Conservation (phyloP, 2,797 vertebrate genomes). For the Kryptolebias ocellatus region DNA sequence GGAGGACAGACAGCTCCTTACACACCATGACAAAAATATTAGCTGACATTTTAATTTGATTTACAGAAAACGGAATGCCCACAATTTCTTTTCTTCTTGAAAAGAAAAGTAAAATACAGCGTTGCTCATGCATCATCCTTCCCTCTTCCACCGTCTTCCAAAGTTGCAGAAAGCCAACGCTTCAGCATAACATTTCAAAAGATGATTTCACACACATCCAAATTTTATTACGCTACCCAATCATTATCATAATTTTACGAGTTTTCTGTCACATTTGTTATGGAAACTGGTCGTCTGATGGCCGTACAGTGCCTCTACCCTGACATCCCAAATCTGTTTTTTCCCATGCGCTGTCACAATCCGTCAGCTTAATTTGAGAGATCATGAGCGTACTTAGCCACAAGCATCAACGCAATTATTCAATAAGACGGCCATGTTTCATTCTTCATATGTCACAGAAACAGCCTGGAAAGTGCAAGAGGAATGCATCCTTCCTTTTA, state of each 20-base stretch:
- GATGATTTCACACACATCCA: conserved; percentile 78
- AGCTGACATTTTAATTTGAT: conserved; percentile 45
- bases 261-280: conserved; percentile 75
- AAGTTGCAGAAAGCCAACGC: conserved; percentile 43
- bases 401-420: conserved; percentile 75
- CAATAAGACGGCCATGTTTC: conserved; percentile 71
- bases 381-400: conserved; percentile 72
- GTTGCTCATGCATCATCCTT: conserved; percentile 14
- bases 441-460: conserved; percentile 68
- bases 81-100: conserved; percentile 10
- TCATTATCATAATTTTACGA: conserved; percentile 80
- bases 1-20: conserved; percentile 12
- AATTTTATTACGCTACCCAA: conserved; percentile 77
- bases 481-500: conserved; percentile 32
- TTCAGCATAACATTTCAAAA: conserved; percentile 56
- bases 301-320: conserved; percentile 55
- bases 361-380: conserved; percentile 81
- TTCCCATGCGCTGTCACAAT: conserved; percentile 70
- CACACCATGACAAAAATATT: conserved; percentile 30
- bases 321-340: conserved; percentile 73
- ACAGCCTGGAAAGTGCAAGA: conserved; percentile 9
- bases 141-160: conserved; percentile 15
- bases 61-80: conserved; percentile 23
- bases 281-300: conserved; percentile 66
- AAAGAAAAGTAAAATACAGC: conserved; percentile 7